These are phyloP conservation scores for Drosophila lowei DNA, from an alignment of 1,140 invertebrate species.

Conservation along the genomic window DNA sequence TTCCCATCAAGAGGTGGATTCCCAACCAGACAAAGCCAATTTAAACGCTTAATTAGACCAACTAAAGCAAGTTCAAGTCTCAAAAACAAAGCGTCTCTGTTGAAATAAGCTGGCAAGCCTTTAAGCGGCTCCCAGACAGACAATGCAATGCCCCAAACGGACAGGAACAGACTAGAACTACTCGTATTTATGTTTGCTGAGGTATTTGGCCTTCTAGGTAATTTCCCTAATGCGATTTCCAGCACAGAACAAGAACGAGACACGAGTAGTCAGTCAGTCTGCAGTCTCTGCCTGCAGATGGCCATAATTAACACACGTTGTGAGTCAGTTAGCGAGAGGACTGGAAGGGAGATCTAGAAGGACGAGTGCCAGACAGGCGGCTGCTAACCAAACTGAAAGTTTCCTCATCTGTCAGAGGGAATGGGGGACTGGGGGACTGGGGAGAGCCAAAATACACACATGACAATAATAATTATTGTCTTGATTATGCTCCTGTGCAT, in stretches of 20 bases:
- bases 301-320: conserved; percentile 80
- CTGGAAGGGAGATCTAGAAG: not conserved
- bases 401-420: conserved; percentile 7
- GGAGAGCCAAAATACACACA: conserved; percentile 64
- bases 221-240: conserved; percentile 78
- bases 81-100: conserved; percentile 32
- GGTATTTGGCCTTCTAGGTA: conserved; percentile 69
- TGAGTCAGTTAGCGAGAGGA: conserved; percentile 37
- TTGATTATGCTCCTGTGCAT: conserved; percentile 79
- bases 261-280: conserved; percentile 8
- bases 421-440: not conserved
- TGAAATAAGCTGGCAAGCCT: conserved; percentile 67
- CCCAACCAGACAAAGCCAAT: conserved; percentile 24
- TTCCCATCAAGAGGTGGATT: conserved; percentile 8
- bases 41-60: conserved; percentile 33
- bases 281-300: conserved; percentile 52
- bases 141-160: conserved; percentile 54
- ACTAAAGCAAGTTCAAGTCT: conserved; percentile 21
- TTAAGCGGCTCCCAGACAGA: conserved; percentile 61
- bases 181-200: conserved; percentile 53
- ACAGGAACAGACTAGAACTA: conserved; percentile 47
- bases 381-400: conserved; percentile 32
- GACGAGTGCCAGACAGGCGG: conserved; percentile 44
- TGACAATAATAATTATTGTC: conserved; percentile 82
- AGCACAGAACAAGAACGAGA: conserved; percentile 26